Evolutionary conservation across 2,888 invertebrate genomes (phyloP).

Genomic region (Caenorhabditis zanzibari): DNA sequence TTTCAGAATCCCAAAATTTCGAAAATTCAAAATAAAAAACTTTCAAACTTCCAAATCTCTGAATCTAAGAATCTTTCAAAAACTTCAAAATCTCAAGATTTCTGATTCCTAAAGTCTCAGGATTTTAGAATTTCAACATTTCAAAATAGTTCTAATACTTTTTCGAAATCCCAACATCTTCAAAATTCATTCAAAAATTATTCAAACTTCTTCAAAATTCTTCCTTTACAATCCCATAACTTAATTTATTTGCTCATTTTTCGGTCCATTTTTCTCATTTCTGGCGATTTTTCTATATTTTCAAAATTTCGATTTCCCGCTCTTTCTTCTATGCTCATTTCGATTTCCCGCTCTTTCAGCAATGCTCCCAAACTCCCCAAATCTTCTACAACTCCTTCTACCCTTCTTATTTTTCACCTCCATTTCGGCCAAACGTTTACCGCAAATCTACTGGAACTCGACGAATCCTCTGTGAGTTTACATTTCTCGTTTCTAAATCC

Average conservation of each 20-base stretch:
- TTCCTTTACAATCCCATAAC: too few relatives aligned
- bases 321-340: background rate
- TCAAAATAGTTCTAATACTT: too few relatives aligned
- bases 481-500: conserved; percentile 6
- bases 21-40: too few relatives aligned
- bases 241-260: background rate
- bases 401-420: conserved; percentile 4
- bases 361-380: conserved; percentile 1
- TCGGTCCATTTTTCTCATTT: background rate
- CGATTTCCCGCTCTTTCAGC: conserved; percentile 9
- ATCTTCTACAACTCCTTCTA: background rate
- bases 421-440: conserved; percentile 63
- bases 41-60: too few relatives aligned
- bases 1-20: too few relatives aligned
- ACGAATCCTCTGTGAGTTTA: conserved; percentile 74
- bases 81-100: too few relatives aligned
- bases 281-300: background rate
- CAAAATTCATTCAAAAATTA: too few relatives aligned
- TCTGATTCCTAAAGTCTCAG: too few relatives aligned
- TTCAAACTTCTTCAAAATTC: too few relatives aligned
- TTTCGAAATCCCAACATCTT: too few relatives aligned
- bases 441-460: conserved; percentile 74
- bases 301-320: background rate
- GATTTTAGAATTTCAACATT: too few relatives aligned
- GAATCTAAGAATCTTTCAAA: too few relatives aligned